These are phyloP conservation scores for Poecilia latipinna DNA, from an alignment of 2,113 vertebrate species.

Conservation along the genomic window DNA sequence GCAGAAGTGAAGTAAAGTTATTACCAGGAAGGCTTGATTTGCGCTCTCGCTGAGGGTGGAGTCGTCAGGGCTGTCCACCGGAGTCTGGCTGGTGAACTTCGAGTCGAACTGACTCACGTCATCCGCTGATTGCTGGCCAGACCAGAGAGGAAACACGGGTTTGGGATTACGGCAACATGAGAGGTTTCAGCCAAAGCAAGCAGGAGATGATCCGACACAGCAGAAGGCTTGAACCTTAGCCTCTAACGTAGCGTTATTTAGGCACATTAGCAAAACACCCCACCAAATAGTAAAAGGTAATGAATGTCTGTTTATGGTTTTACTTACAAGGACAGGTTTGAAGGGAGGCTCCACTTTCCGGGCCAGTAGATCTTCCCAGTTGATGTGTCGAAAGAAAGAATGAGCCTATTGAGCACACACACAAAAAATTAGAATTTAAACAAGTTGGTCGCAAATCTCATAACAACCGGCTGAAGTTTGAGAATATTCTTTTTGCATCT, in stretches of 20 bases:
- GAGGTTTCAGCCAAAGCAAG: slow-evolving; percentile 19
- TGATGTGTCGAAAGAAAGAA: slow-evolving; percentile 96
- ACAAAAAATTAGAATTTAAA: neutral
- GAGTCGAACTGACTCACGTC: slow-evolving; percentile 99
- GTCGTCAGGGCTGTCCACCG: slow-evolving; percentile 98
- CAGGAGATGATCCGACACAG: slow-evolving; percentile 30
- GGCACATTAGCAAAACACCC: neutral
- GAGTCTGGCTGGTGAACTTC: slow-evolving; percentile 99
- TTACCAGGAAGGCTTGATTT: slow-evolving; percentile 99
- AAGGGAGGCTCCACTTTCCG: slow-evolving; percentile 98
- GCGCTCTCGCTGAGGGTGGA: slow-evolving; percentile 99
- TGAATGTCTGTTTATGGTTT: neutral
- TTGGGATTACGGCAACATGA: slow-evolving; percentile 13
- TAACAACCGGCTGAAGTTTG: no score
- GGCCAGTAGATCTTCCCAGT: slow-evolving; percentile 96
- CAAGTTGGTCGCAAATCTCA: no score
- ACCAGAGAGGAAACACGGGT: slow-evolving; percentile 8
- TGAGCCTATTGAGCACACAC: slow-evolving; percentile 81
- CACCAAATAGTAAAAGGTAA: neutral
- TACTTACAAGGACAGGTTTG: slow-evolving; percentile 93
- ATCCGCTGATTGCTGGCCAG: slow-evolving; percentile 94
- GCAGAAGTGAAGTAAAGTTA: neutral
- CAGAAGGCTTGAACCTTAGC: slow-evolving; percentile 6
- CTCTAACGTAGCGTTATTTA: neutral
- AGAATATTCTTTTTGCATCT: neutral